Evolutionary conservation across 2,113 vertebrate species (phyloP).

Genomic region (Sebastes fasciatus): DNA sequence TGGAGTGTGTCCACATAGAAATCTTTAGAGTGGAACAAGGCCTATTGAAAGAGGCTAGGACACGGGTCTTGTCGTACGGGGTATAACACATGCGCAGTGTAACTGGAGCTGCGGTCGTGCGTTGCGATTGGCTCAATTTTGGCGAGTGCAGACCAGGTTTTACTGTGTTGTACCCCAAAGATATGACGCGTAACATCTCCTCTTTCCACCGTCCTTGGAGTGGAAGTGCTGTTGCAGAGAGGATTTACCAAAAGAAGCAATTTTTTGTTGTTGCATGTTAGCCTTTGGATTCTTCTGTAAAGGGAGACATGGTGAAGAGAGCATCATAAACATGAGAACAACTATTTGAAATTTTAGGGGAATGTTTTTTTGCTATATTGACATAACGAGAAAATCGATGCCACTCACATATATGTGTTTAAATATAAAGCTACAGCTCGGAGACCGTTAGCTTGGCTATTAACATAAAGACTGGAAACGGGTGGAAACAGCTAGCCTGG

Average conservation of each 20-base stretch:
- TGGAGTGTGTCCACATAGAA: not conserved
- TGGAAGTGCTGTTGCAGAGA: not conserved
- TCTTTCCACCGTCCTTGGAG: not conserved
- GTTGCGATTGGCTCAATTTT: no score
- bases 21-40: not conserved
- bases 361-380: not conserved
- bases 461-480: not conserved
- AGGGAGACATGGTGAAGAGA: conserved; percentile 6
- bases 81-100: no score
- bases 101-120: no score
- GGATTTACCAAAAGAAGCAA: not conserved
- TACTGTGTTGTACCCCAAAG: no score
- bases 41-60: no score
- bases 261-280: conserved; percentile 1
- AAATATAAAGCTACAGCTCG: not conserved
- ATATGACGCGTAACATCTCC: no score
- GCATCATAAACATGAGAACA: not conserved
- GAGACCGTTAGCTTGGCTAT: not conserved
- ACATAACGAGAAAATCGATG: not conserved
- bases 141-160: no score
- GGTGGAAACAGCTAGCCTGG: not conserved
- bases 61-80: no score
- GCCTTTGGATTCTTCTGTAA: not conserved
- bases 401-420: not conserved
- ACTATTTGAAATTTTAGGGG: not conserved